Conservation (phyloP, 2,113 vertebrate species). For the Callipepla squamata region DNA sequence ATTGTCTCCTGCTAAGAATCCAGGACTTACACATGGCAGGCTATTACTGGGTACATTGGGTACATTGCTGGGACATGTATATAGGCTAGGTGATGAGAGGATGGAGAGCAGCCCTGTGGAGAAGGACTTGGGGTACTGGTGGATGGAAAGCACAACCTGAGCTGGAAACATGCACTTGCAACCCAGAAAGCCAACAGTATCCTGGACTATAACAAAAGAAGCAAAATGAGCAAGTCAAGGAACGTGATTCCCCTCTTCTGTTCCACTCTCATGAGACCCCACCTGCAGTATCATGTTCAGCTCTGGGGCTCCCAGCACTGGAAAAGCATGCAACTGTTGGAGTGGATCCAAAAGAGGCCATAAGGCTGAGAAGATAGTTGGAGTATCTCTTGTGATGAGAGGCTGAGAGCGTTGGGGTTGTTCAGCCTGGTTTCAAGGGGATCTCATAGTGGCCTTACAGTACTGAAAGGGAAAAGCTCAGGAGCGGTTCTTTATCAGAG, state of each 20-base stretch:
- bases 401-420: neutral
- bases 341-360: neutral
- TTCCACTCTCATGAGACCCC: neutral
- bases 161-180: neutral
- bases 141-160: neutral
- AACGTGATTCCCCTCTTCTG: neutral
- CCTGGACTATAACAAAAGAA: neutral
- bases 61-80: neutral
- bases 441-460: neutral
- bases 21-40: fast-evolving
- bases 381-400: neutral
- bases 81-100: neutral
- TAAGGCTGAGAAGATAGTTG: neutral
- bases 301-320: neutral
- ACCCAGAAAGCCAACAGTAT: neutral
- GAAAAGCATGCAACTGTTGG: neutral
- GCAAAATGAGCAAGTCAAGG: neutral
- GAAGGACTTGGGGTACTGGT: neutral
- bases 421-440: neutral
- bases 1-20: neutral
- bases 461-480: neutral
- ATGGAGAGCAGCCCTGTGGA: neutral
- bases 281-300: neutral
- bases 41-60: neutral
- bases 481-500: neutral